Evolutionary conservation across 2,113 vertebrate species (phyloP).

Genomic region (Colius striatus): DNA sequence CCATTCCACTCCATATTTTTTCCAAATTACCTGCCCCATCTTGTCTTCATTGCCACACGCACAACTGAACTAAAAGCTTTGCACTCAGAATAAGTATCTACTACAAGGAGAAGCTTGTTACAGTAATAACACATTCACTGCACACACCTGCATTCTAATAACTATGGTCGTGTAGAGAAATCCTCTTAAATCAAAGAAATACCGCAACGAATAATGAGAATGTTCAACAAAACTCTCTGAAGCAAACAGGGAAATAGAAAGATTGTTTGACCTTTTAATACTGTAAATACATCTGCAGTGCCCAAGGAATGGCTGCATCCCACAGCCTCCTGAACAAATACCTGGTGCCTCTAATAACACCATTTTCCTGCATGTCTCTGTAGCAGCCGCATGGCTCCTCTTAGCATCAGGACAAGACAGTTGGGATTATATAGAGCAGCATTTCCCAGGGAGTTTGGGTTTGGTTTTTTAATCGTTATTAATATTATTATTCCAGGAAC

Average conservation of each 20-base stretch:
- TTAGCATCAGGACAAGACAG: neutral
- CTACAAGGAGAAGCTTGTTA: constrained; percentile 37
- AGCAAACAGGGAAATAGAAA: constrained; percentile 42
- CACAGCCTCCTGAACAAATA: constrained; percentile 47
- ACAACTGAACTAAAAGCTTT: constrained; percentile 54
- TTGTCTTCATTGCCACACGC: neutral
- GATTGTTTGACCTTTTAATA: constrained; percentile 72
- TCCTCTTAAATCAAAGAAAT: constrained; percentile 60
- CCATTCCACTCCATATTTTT: neutral
- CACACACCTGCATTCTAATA: constrained; percentile 45
- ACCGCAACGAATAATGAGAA: constrained; percentile 23
- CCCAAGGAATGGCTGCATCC: constrained; percentile 33
- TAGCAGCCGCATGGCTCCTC: neutral
- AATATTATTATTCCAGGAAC: neutral
- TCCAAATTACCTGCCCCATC: neutral
- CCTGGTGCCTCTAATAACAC: constrained; percentile 17
- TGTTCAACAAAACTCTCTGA: constrained; percentile 28
- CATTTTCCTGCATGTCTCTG: neutral
- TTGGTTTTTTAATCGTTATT: neutral
- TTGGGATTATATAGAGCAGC: neutral
- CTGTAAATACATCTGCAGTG: constrained; percentile 51
- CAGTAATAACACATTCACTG: constrained; percentile 44
- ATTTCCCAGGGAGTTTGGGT: neutral
- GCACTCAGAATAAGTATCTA: constrained; percentile 13
- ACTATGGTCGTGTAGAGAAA: constrained; percentile 40